phyloP scores from a whole-genome alignment of 2,888 invertebrate genomes.

The Hypomecis punctinalis region DNA sequence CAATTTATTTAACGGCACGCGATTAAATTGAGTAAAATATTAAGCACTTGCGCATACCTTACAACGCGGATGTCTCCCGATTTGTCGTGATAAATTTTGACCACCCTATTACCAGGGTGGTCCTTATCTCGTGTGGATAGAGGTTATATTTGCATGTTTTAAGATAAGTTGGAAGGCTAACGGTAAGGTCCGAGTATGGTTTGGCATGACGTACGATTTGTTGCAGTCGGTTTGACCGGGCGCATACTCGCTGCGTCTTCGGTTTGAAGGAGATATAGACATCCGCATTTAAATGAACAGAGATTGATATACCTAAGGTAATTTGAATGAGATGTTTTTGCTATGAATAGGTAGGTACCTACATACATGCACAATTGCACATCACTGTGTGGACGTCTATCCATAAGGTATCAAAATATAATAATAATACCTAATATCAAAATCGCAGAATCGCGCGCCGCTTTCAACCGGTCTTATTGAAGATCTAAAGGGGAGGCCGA shows the following conservation, averaged over 20 bases:
- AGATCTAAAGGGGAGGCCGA: too few relatives aligned
- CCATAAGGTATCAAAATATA: too few relatives aligned
- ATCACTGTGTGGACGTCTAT: too few relatives aligned
- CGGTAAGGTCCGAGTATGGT: slow-evolving; percentile 72
- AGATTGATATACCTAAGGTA: too few relatives aligned
- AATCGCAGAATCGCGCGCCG: too few relatives aligned
- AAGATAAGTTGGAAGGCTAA: slow-evolving; percentile 55
- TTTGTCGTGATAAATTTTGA: slow-evolving; percentile 38
- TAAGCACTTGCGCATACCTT: slow-evolving; percentile 22
- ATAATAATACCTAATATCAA: too few relatives aligned
- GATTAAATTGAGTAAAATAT: slow-evolving; percentile 7
- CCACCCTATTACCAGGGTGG: slow-evolving; percentile 6
- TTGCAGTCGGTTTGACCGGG: slow-evolving; percentile 59
- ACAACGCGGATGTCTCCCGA: slow-evolving; percentile 38
- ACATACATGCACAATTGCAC: too few relatives aligned
- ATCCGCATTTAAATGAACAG: too few relatives aligned
- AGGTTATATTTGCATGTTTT: slow-evolving; percentile 29
- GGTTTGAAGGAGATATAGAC: slow-evolving; percentile 11
- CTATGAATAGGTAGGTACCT: too few relatives aligned
- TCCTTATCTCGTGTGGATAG: slow-evolving; percentile 21
- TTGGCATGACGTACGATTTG: slow-evolving; percentile 75
- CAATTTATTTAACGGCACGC: background rate
- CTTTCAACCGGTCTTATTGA: too few relatives aligned
- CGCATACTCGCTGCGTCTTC: slow-evolving; percentile 37
- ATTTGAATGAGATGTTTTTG: too few relatives aligned